A percentile compares a stretch with the other conserved stretches of the same genome.
phyloP scores from a whole-genome alignment of 2,113 vertebrate species.

The Dasyornis broadbenti region DNA sequence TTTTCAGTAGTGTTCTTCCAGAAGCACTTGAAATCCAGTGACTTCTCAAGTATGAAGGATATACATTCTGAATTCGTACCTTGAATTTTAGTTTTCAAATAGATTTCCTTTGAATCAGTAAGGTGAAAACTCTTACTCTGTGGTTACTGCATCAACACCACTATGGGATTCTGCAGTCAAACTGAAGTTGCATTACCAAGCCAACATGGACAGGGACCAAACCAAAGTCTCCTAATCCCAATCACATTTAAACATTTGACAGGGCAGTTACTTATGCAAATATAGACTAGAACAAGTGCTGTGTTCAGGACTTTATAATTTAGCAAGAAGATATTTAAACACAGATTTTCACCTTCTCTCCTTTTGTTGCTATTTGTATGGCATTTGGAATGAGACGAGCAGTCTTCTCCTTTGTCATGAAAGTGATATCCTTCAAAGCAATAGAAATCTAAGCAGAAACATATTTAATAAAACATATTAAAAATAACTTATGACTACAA shows the following conservation, averaged over 20 bases:
- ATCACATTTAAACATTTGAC: background rate
- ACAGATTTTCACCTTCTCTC: slow-evolving; percentile 81
- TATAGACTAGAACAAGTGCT: background rate
- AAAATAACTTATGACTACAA: background rate
- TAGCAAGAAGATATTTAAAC: background rate
- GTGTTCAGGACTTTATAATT: background rate
- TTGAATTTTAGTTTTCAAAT: background rate
- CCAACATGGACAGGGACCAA: background rate
- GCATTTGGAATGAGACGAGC: slow-evolving; percentile 91
- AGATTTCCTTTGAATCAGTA: background rate
- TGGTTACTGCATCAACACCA: background rate
- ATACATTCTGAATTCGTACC: background rate
- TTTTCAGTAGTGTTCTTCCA: background rate
- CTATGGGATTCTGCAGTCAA: background rate
- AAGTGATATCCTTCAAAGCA: slow-evolving; percentile 80
- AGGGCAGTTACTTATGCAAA: background rate
- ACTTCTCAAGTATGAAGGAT: background rate
- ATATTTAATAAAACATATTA: background rate
- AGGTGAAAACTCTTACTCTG: background rate
- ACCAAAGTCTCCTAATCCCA: background rate
- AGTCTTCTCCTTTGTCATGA: slow-evolving; percentile 89
- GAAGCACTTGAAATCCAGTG: background rate
- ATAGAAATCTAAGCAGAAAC: slow-evolving; percentile 78
- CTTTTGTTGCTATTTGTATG: slow-evolving; percentile 84
- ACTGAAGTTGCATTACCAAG: background rate